Evolutionary conservation across 2,888 invertebrate species (phyloP).

Genomic region (Tiliacea aurago): DNA sequence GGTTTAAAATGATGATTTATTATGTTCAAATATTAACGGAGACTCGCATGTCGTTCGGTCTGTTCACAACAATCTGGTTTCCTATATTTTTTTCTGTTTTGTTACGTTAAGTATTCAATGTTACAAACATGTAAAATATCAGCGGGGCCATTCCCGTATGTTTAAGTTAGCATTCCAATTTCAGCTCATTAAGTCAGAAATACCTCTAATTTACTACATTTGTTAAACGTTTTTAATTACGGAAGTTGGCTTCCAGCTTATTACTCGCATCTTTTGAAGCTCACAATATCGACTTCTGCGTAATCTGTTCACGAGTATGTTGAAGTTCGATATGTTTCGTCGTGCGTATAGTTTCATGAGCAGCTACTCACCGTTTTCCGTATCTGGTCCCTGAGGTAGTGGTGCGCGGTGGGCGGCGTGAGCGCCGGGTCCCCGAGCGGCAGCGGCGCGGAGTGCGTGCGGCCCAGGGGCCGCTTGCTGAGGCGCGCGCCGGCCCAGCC

Average conservation of each 20-base stretch:
- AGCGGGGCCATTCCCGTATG: no score
- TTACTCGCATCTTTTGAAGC: not conserved
- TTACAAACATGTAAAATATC: not conserved
- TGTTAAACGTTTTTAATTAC: not conserved
- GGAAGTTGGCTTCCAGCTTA: no score
- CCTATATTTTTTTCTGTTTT: not conserved
- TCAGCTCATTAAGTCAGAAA: not conserved
- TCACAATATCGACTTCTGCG: not conserved
- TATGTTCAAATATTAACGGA: not conserved
- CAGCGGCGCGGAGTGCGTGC: conserved; percentile 97
- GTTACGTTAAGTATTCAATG: not conserved
- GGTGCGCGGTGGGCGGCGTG: conserved; percentile 90
- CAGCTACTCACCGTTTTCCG: conserved; percentile 93
- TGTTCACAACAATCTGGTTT: not conserved
- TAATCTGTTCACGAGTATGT: not conserved
- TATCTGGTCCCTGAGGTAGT: conserved; percentile 94
- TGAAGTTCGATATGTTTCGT: not conserved
- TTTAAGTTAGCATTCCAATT: not conserved
- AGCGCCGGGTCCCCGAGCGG: conserved; percentile 96
- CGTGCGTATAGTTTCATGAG: no score
- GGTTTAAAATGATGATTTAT: not conserved
- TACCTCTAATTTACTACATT: not conserved
- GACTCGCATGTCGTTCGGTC: no score
- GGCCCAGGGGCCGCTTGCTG: conserved; percentile 95
- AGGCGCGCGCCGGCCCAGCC: conserved; percentile 92